These are phyloP conservation scores for Peromyscus attwateri DNA, from an alignment of 2,797 vertebrate species.

Conservation along the genomic window DNA sequence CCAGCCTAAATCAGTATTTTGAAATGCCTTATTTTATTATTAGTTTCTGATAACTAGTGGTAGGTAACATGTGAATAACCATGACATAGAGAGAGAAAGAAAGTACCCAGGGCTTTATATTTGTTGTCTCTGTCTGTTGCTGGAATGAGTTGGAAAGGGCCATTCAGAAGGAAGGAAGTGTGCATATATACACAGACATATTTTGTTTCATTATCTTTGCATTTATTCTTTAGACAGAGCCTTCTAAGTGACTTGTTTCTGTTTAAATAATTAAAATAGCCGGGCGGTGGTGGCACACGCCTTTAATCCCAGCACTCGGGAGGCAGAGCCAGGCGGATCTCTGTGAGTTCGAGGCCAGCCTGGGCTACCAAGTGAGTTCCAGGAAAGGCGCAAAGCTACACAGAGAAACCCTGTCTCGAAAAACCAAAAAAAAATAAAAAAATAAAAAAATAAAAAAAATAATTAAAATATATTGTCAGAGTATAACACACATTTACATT, in stretches of 20 bases:
- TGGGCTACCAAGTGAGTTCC: too few species aligned
- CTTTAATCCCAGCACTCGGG: too few species aligned
- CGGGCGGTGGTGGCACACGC: too few species aligned
- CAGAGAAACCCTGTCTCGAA: too few species aligned
- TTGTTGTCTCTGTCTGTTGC: not conserved
- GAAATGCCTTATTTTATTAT: constrained; percentile 54
- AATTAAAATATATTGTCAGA: constrained; percentile 53
- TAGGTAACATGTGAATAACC: constrained; percentile 37
- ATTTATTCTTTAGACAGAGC: not conserved
- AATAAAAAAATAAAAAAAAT: too few species aligned
- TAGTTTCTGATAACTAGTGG: not conserved
- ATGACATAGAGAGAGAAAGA: constrained; percentile 13
- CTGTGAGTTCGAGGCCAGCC: too few species aligned
- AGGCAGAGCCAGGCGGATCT: too few species aligned
- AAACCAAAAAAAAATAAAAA: too few species aligned
- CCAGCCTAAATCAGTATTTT: constrained; percentile 13
- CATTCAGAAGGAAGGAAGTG: not conserved
- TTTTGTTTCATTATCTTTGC: not conserved
- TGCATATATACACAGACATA: not conserved
- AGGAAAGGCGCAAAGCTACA: too few species aligned
- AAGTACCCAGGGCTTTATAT: not conserved
- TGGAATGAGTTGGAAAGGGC: not conserved
- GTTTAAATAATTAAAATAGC: constrained; percentile 46
- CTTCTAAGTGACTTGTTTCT: not conserved
- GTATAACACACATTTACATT: constrained; percentile 11